phyloP scores from a whole-genome alignment of 2,888 invertebrate genomes.

The Sialis lutaria region DNA sequence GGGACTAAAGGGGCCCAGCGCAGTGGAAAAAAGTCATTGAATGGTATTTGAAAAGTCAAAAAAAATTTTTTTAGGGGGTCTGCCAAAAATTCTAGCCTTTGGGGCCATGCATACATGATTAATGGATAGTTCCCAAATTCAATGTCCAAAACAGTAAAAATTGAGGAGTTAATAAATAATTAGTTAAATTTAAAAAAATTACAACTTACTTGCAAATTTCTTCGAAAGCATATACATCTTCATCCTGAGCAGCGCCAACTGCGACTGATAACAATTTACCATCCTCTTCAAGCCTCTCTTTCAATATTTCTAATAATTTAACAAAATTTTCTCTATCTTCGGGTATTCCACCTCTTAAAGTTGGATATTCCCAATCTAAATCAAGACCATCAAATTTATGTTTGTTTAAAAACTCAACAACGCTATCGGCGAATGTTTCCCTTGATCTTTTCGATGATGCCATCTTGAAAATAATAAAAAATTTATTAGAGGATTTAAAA shows the following conservation, averaged over 20 bases:
- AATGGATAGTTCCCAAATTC: too few relatives aligned
- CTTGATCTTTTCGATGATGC: constrained; percentile 20
- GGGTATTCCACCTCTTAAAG: constrained; percentile 23
- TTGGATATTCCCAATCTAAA: constrained; percentile 32
- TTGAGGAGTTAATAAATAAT: too few relatives aligned
- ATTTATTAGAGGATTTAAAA: neutral
- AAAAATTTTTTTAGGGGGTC: too few relatives aligned
- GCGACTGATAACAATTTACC: constrained; percentile 27
- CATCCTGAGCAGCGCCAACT: constrained; percentile 22
- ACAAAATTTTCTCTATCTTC: constrained; percentile 26
- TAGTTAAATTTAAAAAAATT: too few relatives aligned
- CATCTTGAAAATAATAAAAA: constrained; percentile 18
- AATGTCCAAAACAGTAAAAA: too few relatives aligned
- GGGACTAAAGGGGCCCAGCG: too few relatives aligned
- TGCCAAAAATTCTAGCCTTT: too few relatives aligned
- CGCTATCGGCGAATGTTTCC: constrained; percentile 25
- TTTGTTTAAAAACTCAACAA: constrained; percentile 22
- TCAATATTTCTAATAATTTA: constrained; percentile 22
- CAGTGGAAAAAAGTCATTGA: too few relatives aligned
- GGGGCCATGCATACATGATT: too few relatives aligned
- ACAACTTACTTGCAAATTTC: constrained; percentile 20
- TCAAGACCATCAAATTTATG: constrained; percentile 32
- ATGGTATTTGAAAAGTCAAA: too few relatives aligned
- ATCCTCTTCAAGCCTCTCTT: constrained; percentile 22
- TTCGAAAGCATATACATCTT: constrained; percentile 24